A percentile compares a stretch with the other conserved stretches of the same genome.
Evolutionary conservation across 2,888 invertebrate genomes (phyloP).

Genomic region (Melanostoma scalare): DNA sequence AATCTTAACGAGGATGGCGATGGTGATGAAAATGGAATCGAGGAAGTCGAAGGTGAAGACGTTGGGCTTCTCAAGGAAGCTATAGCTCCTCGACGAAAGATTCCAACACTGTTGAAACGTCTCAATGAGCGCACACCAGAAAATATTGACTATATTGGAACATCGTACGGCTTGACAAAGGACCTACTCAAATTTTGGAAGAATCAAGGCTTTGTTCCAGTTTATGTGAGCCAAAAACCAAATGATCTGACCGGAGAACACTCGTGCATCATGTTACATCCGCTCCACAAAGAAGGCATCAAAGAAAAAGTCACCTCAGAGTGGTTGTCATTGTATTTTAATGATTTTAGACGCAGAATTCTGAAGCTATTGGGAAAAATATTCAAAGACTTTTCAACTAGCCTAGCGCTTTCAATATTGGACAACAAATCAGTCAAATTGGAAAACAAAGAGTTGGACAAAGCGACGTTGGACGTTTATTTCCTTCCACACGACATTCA

Average conservation of each 20-base stretch:
- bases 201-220: conserved; percentile 89
- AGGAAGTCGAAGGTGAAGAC: conserved; percentile 84
- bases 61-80: conserved; percentile 88
- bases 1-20: conserved; percentile 85
- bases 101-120: conserved; percentile 94
- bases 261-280: conserved; percentile 96
- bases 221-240: conserved; percentile 95
- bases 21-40: conserved; percentile 80
- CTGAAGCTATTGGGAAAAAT: conserved; percentile 89
- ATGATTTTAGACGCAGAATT: conserved; percentile 93
- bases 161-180: conserved; percentile 95
- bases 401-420: conserved; percentile 87
- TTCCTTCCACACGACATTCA: conserved; percentile 93
- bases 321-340: conserved; percentile 92
- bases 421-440: conserved; percentile 83
- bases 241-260: conserved; percentile 99
- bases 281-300: conserved; percentile 83
- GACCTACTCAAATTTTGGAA: conserved; percentile 97
- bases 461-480: conserved; percentile 86
- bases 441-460: conserved; percentile 84
- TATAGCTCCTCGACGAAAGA: conserved; percentile 88
- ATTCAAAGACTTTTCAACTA: conserved; percentile 89
- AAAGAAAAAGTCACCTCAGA: conserved; percentile 79
- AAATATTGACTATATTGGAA: conserved; percentile 95
- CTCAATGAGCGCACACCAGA: conserved; percentile 93